Evolutionary conservation across 1,140 invertebrate species (phyloP).

Genomic region (Acromyrmex heyeri): DNA sequence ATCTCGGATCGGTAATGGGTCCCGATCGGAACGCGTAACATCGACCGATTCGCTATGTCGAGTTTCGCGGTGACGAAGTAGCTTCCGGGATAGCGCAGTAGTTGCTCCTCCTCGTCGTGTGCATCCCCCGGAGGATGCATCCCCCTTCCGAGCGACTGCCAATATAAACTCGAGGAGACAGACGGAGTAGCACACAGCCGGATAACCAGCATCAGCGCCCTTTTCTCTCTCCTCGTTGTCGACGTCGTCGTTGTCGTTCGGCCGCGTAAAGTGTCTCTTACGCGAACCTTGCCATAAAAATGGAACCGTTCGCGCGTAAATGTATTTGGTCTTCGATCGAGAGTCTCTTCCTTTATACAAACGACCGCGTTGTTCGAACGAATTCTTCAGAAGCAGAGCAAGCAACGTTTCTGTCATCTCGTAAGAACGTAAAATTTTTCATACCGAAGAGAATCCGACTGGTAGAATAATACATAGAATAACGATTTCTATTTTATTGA

Average conservation of each 20-base stretch:
- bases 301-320: constrained; percentile 50
- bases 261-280: constrained; percentile 51
- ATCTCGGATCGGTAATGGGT: constrained; percentile 61
- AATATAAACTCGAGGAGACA: constrained; percentile 57
- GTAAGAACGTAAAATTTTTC: constrained; percentile 18
- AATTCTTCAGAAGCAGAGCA: constrained; percentile 25
- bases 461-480: not conserved
- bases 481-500: not conserved
- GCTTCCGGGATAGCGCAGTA: constrained; percentile 45
- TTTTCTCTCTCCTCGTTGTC: constrained; percentile 16
- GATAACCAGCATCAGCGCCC: constrained; percentile 44
- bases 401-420: constrained; percentile 4
- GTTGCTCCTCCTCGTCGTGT: constrained; percentile 26
- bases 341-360: constrained; percentile 14
- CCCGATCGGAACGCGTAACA: constrained; percentile 32
- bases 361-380: constrained; percentile 28
- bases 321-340: constrained; percentile 49
- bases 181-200: constrained; percentile 11
- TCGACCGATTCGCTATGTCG: constrained; percentile 26
- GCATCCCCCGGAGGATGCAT: constrained; percentile 39
- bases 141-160: constrained; percentile 42
- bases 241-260: constrained; percentile 18
- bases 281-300: constrained; percentile 46
- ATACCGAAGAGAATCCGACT: not conserved
- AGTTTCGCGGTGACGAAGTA: constrained; percentile 60